Percentiles rank a stretch among this genome's conserved stretches.
Evolutionary conservation across 2,113 vertebrate genomes (phyloP).

Genomic region (Cavia aperea): DNA sequence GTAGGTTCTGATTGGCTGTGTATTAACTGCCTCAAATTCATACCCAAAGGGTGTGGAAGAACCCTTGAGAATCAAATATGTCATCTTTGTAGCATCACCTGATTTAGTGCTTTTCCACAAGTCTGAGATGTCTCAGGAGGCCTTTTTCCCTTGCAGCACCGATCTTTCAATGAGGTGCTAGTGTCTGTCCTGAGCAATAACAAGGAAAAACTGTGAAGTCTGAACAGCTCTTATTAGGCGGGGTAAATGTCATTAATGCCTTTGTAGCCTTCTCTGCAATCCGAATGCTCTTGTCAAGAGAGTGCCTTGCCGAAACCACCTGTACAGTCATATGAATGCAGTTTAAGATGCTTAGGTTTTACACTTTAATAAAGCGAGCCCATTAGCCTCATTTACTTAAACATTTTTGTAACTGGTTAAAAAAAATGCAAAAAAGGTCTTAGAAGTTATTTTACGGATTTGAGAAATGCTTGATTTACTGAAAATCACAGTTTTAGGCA

Average conservation of each 20-base stretch:
- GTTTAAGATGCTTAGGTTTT: conserved; percentile 59
- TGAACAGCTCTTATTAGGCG: conserved; percentile 78
- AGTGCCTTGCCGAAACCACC: conserved; percentile 46
- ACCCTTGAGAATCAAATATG: conserved; percentile 72
- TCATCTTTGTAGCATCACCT: conserved; percentile 73
- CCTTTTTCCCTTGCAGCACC: conserved; percentile 75
- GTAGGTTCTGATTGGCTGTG: conserved; percentile 65
- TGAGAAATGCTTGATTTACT: not conserved
- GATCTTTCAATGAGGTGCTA: conserved; percentile 79
- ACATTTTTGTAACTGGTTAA: conserved; percentile 28
- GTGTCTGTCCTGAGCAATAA: conserved; percentile 78
- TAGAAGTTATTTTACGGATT: conserved; percentile 49
- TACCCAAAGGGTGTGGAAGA: conserved; percentile 60
- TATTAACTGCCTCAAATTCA: conserved; percentile 72
- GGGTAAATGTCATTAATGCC: conserved; percentile 78
- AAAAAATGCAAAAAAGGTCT: conserved; percentile 17
- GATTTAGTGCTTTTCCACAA: conserved; percentile 77
- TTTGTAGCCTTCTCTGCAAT: conserved; percentile 71
- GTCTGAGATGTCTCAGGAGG: conserved; percentile 70
- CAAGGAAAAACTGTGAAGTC: conserved; percentile 75
- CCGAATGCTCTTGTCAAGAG: conserved; percentile 64
- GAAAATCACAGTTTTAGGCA: conserved; percentile 14
- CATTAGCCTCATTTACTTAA: conserved; percentile 20
- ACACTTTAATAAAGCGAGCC: conserved; percentile 72
- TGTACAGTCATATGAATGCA: conserved; percentile 58